Evolutionary conservation across 2,888 invertebrate genomes (phyloP).

Genomic region (Synergus laeviventris): DNA sequence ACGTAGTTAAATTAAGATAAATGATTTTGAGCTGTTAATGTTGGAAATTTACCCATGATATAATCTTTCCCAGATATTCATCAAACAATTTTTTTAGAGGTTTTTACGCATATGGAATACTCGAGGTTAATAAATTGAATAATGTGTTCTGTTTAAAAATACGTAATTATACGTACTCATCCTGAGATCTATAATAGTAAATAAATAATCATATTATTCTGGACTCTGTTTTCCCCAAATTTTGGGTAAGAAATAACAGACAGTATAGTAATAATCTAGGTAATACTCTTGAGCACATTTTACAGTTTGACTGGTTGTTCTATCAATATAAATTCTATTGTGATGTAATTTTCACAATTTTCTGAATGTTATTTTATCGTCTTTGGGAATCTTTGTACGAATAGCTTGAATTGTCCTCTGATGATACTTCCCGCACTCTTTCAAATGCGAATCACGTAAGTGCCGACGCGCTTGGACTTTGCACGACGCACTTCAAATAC

Average conservation of each 20-base stretch:
- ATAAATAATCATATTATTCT: no score
- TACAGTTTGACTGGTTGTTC: no score
- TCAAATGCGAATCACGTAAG: conserved; percentile 32
- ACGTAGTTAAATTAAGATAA: background rate
- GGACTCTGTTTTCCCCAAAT: no score
- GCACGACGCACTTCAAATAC: conserved; percentile 10
- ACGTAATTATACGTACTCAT: no score
- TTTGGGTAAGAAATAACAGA: no score
- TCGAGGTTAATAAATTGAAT: background rate
- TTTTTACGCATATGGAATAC: background rate
- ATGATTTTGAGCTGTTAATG: background rate
- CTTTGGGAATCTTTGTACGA: background rate
- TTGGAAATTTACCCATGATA: background rate
- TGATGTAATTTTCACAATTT: background rate
- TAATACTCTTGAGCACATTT: no score
- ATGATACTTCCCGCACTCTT: conserved; percentile 10
- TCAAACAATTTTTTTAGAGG: background rate
- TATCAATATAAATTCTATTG: background rate
- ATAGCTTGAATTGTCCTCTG: conserved; percentile 13
- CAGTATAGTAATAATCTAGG: no score
- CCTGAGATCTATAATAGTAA: no score
- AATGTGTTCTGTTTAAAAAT: no score
- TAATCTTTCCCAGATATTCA: background rate
- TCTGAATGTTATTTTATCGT: background rate
- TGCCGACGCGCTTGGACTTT: conserved; percentile 27